Evolutionary conservation across 2,888 invertebrate genomes (phyloP).

Genomic region (Perithous albicinctus): DNA sequence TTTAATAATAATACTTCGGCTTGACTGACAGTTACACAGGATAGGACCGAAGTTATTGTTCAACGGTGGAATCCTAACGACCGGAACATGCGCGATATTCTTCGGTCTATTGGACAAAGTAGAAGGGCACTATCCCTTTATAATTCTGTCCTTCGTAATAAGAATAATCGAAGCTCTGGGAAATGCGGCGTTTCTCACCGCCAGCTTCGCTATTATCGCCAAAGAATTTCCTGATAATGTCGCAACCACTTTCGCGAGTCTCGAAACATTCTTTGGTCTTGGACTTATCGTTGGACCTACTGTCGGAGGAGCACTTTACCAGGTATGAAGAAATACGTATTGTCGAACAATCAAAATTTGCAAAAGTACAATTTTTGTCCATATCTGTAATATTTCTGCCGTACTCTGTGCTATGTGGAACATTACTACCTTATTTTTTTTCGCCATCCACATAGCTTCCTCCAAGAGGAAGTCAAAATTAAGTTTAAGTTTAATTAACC

Average conservation of each 20-base stretch:
- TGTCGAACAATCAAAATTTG: constrained; percentile 35
- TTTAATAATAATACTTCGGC: not conserved
- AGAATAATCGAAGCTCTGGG: constrained; percentile 94
- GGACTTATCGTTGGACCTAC: constrained; percentile 96
- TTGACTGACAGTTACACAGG: constrained; percentile 87
- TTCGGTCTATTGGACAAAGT: constrained; percentile 90
- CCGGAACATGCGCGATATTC: constrained; percentile 92
- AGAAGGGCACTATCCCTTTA: constrained; percentile 90
- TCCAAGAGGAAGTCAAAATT: too few species aligned
- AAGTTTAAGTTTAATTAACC: too few species aligned
- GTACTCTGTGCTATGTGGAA: too few species aligned
- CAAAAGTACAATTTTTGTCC: too few species aligned
- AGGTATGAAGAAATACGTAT: constrained; percentile 80
- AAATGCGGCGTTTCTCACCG: constrained; percentile 94
- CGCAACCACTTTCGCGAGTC: constrained; percentile 93
- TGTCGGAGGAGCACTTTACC: constrained; percentile 94
- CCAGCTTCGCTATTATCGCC: constrained; percentile 94
- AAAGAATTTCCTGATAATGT: constrained; percentile 95
- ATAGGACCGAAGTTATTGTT: constrained; percentile 93
- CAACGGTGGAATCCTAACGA: constrained; percentile 93
- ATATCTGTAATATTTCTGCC: too few species aligned
- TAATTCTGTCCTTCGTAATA: constrained; percentile 91
- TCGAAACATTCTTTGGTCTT: constrained; percentile 95
- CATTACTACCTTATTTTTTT: too few species aligned
- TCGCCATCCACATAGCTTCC: too few species aligned